These are phyloP conservation scores for Peribatodes rhomboidaria DNA, from an alignment of 2,888 invertebrate species.

Conservation along the genomic window DNA sequence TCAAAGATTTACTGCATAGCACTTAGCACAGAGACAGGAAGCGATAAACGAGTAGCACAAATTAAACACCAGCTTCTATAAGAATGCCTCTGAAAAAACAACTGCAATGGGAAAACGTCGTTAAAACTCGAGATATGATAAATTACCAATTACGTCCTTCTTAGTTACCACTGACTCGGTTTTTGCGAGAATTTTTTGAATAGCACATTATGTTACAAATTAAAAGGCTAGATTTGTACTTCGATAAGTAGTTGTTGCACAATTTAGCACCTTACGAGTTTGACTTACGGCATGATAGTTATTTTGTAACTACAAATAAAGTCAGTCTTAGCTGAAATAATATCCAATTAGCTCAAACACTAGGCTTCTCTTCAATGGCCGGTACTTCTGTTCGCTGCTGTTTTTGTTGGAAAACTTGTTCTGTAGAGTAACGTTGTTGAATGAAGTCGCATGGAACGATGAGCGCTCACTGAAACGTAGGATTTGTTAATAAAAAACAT, in stretches of 20 bases:
- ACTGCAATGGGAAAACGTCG: slow-evolving; percentile 67
- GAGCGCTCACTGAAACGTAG: slow-evolving; percentile 5
- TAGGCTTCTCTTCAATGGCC: slow-evolving; percentile 66
- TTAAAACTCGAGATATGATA: slow-evolving; percentile 74
- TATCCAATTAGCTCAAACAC: slow-evolving; percentile 73
- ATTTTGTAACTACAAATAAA: slow-evolving; percentile 5
- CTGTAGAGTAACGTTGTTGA: slow-evolving; percentile 9
- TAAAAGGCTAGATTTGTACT: slow-evolving; percentile 41
- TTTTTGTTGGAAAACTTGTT: slow-evolving; percentile 36
- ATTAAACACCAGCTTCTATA: slow-evolving; percentile 1
- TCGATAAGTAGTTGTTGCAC: background rate
- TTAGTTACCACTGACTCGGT: slow-evolving; percentile 51
- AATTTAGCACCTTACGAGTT: slow-evolving; percentile 46
- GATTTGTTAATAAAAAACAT: slow-evolving; percentile 1
- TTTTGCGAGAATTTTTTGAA: slow-evolving; percentile 70
- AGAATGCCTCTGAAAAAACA: slow-evolving; percentile 60
- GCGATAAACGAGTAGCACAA: slow-evolving; percentile 48
- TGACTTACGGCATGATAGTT: slow-evolving; percentile 11
- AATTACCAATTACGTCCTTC: slow-evolving; percentile 64
- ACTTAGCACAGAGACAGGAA: slow-evolving; percentile 44
- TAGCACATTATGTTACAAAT: slow-evolving; percentile 46
- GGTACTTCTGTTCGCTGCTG: slow-evolving; percentile 57
- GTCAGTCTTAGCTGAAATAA: slow-evolving; percentile 50
- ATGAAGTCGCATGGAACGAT: slow-evolving; percentile 22
- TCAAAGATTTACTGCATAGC: too few species aligned